Conservation (phyloP, 2,113 vertebrate species). For the Pleuronectes platessa region DNA sequence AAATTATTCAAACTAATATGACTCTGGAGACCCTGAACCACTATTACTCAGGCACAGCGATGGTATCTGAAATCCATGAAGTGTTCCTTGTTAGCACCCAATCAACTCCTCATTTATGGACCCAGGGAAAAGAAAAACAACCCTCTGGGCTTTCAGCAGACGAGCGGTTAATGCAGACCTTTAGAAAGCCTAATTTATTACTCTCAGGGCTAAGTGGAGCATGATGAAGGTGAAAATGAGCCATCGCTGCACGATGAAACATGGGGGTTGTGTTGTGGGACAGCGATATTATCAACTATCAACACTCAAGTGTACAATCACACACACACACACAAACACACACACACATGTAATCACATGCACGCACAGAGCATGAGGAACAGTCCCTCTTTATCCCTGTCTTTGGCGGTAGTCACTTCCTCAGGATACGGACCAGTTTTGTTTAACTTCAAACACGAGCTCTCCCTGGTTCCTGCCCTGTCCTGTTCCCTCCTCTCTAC, state of each 20-base stretch:
- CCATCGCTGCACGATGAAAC: conserved; percentile 33
- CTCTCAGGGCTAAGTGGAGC: conserved; percentile 17
- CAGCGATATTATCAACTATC: conserved; percentile 46
- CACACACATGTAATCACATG: conserved; percentile 34
- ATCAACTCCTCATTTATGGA: conserved; percentile 60
- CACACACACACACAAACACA: conserved; percentile 36
- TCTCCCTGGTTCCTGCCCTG: conserved; percentile 64
- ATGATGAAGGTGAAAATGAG: conserved; percentile 50
- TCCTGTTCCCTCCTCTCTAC: conserved; percentile 47
- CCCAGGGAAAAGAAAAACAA: conserved; percentile 35
- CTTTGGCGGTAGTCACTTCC: conserved; percentile 77
- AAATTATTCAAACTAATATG: conserved; percentile 55
- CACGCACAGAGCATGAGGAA: conserved; percentile 29
- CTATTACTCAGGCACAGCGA: conserved; percentile 32
- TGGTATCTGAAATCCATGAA: conserved; percentile 64
- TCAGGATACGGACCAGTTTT: conserved; percentile 74
- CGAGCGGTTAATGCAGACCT: conserved; percentile 40
- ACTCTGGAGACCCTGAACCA: conserved; percentile 31
- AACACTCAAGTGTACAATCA: conserved; percentile 33
- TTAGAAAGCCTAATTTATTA: conserved; percentile 57
- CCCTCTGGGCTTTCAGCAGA: conserved; percentile 42
- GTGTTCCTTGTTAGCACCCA: conserved; percentile 65
- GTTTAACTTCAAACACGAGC: conserved; percentile 76
- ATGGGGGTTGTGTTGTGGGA: conserved; percentile 32
- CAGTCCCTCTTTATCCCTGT: conserved; percentile 68